These are phyloP conservation scores for Pelmatolapia mariae DNA, from an alignment of 2,113 vertebrate species.

Conservation along the genomic window DNA sequence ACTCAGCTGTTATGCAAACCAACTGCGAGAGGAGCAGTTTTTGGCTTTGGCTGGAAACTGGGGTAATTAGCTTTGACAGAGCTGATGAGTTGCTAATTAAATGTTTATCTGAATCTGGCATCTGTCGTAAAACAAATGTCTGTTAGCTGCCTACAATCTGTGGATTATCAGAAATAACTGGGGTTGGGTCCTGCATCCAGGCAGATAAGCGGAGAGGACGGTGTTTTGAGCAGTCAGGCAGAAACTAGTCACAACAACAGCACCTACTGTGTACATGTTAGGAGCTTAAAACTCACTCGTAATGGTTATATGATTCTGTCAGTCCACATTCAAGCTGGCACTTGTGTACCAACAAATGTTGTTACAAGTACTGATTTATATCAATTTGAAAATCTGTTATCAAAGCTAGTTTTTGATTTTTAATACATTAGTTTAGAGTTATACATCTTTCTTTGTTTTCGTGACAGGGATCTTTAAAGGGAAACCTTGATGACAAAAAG, in stretches of 20 bases:
- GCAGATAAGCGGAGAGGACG: constrained; percentile 35
- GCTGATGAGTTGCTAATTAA: constrained; percentile 67
- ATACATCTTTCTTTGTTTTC: not conserved
- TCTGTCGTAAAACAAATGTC: constrained; percentile 64
- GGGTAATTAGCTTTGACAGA: constrained; percentile 63
- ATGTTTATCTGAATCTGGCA: constrained; percentile 68
- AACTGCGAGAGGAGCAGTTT: constrained; percentile 23
- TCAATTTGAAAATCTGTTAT: not conserved
- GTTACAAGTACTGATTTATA: not conserved
- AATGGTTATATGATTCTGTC: constrained; percentile 23
- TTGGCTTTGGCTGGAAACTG: constrained; percentile 27
- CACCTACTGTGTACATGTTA: not conserved
- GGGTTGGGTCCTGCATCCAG: constrained; percentile 27
- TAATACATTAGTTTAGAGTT: fast-evolving
- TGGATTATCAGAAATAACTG: constrained; percentile 54
- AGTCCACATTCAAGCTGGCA: not conserved
- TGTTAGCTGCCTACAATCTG: constrained; percentile 52
- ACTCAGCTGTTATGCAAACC: constrained; percentile 23
- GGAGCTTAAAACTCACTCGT: constrained; percentile 15
- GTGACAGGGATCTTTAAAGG: not conserved
- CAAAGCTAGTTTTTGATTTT: not conserved
- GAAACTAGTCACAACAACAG: not conserved
- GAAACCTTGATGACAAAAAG: not conserved
- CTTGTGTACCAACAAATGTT: not conserved
- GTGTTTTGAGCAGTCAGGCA: constrained; percentile 5